A percentile compares a stretch with the other conserved stretches of the same genome.
These are phyloP conservation scores for Entomyzon cyanotis DNA, from an alignment of 2,113 vertebrate species.

Conservation along the genomic window DNA sequence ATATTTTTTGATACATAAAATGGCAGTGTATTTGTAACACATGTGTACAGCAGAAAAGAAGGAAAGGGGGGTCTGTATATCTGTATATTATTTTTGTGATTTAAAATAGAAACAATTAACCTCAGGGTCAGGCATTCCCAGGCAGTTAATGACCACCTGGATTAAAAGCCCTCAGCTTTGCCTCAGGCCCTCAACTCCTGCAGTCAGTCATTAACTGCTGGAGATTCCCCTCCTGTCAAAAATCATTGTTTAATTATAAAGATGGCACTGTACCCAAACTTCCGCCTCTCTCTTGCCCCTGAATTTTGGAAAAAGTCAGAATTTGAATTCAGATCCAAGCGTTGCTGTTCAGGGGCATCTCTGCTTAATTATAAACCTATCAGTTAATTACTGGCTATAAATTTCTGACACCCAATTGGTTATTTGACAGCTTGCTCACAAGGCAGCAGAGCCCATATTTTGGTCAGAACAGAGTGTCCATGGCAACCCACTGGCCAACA, in stretches of 20 bases:
- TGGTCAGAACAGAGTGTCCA: constrained; percentile 22
- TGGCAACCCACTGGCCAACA: constrained; percentile 1
- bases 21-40: not conserved
- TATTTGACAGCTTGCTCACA: not conserved
- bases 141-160: constrained; percentile 72
- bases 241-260: constrained; percentile 70
- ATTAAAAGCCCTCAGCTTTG: constrained; percentile 70
- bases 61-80: not conserved
- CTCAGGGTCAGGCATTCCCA: constrained; percentile 67
- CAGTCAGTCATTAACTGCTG: constrained; percentile 70
- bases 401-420: constrained; percentile 33
- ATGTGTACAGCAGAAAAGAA: not conserved
- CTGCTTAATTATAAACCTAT: constrained; percentile 45
- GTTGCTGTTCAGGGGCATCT: constrained; percentile 27
- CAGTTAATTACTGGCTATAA: constrained; percentile 43
- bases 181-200: constrained; percentile 63
- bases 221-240: constrained; percentile 69
- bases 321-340: constrained; percentile 37
- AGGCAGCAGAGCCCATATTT: not conserved
- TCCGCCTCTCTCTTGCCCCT: not conserved
- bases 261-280: constrained; percentile 53
- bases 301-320: constrained; percentile 45
- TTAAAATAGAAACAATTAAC: constrained; percentile 74
- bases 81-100: constrained; percentile 44
- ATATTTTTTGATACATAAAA: not conserved